phyloP scores from a whole-genome alignment of 2,888 invertebrate genomes.

The Plagodis dolabraria region DNA sequence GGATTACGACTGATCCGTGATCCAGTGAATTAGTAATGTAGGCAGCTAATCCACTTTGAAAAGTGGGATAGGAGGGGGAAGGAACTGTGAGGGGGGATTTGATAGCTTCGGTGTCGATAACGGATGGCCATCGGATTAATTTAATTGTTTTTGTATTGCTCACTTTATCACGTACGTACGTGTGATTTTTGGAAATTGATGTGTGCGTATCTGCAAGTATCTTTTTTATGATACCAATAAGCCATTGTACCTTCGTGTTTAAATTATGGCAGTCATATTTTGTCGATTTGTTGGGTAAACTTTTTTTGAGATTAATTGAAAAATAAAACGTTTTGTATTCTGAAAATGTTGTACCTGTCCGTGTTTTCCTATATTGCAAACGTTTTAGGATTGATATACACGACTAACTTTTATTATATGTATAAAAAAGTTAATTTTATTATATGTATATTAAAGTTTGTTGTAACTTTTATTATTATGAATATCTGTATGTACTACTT shows the following conservation, averaged over 20 bases:
- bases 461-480: too few species aligned
- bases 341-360: too few species aligned
- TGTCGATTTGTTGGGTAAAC: too few species aligned
- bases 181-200: conserved; percentile 10
- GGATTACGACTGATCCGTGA: conserved; percentile 22
- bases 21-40: conserved; percentile 33
- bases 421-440: too few species aligned
- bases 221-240: not conserved
- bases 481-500: too few species aligned
- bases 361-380: too few species aligned
- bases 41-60: conserved; percentile 33
- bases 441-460: too few species aligned
- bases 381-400: too few species aligned
- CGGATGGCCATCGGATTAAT: conserved; percentile 30
- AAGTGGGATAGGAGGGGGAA: not conserved
- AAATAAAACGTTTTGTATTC: too few species aligned
- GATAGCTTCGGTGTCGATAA: conserved; percentile 21
- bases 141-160: conserved; percentile 30
- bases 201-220: not conserved
- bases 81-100: conserved; percentile 1
- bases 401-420: too few species aligned
- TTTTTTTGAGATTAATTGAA: too few species aligned
- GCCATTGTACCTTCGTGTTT: not conserved
- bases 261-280: not conserved
- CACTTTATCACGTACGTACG: conserved; percentile 19